Base-by-base conservation (phyloP, 2,888 invertebrate species). In the Synanthedon vespiformis region DNA sequence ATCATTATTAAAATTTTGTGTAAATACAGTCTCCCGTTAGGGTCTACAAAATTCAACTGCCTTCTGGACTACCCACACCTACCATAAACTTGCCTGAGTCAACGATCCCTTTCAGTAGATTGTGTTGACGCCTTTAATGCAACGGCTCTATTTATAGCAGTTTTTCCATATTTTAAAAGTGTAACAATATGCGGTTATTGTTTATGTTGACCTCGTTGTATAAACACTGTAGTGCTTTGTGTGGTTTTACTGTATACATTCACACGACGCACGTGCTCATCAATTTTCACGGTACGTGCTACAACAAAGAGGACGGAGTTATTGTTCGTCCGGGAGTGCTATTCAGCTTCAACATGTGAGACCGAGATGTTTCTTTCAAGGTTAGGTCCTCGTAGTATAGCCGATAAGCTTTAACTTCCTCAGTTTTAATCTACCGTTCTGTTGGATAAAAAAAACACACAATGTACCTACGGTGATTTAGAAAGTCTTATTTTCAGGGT, bases 211-310 rank as follows among this genome's bases (percentile, higher is more conserved):
- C 63, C 69, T 67, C 64, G 60, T 56, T 61, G 59, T 60, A 67
- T 67, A 68, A 64, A 68, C 64, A 63, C 53, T 58, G 57, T 54
- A 52, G 53, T 55, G 52, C 53, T 57, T 54, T 58, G 57, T 54
- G 55, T 57, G 56, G 56, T 52, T 52, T 13, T 55, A 50, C 58
- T 54, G 55, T 56, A 58, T 56, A 16, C 59, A 57, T 58, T 18
- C 55, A 58, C 60, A 55, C 56, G 64, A 70, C 68, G 72, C 74
- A 74, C 72, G 70, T 76, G 74, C 62, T 64, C 60, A 59, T 57
- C 68, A 67, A 72, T 77, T 72, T 70, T 62, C 70, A 70, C 68
- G 67, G 62, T 70, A 70, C 74, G 72, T 72, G 74, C 62, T 65
- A 52, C 61, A 63, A 80, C 77, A 77, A 80, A 70, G 68, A 67